Conservation (phyloP, 2,888 invertebrate genomes). For the Hoplodrina blanda region DNA sequence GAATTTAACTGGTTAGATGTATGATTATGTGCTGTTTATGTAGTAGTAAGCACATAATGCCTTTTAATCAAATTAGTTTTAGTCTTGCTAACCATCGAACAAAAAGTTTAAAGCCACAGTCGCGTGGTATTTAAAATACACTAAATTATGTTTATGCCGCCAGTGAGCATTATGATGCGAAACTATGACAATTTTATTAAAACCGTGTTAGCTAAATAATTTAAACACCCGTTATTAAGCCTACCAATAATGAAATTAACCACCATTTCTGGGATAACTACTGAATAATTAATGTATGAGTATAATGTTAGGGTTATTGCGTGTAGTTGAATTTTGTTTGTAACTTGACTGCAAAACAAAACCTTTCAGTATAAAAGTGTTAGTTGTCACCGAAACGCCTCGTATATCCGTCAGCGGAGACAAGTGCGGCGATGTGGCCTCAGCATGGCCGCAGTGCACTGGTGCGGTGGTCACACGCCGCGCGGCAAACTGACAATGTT, state of each 20-base stretch:
- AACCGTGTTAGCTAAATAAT: too few species aligned
- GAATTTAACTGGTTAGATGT: background rate
- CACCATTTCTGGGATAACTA: background rate
- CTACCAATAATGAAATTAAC: background rate
- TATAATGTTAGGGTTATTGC: background rate
- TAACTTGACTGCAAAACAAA: background rate
- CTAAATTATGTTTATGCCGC: too few species aligned
- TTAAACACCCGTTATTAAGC: too few species aligned
- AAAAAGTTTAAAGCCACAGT: too few species aligned
- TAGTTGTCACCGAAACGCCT: background rate
- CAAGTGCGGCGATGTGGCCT: background rate
- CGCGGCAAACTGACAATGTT: background rate
- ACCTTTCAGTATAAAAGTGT: background rate
- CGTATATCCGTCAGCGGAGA: constrained; percentile 6
- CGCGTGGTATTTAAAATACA: too few species aligned
- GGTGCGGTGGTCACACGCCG: background rate
- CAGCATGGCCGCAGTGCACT: constrained; percentile 4
- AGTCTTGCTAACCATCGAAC: too few species aligned
- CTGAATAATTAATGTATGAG: background rate
- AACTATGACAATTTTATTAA: too few species aligned
- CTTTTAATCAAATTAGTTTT: too few species aligned
- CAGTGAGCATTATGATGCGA: too few species aligned
- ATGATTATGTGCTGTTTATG: background rate
- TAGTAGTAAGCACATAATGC: background rate
- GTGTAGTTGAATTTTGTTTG: background rate